A percentile compares a stretch with the other conserved stretches of the same genome.
These are phyloP conservation scores for Argynnis bischoffii DNA, from an alignment of 2,888 invertebrate genomes.

Conservation along the genomic window DNA sequence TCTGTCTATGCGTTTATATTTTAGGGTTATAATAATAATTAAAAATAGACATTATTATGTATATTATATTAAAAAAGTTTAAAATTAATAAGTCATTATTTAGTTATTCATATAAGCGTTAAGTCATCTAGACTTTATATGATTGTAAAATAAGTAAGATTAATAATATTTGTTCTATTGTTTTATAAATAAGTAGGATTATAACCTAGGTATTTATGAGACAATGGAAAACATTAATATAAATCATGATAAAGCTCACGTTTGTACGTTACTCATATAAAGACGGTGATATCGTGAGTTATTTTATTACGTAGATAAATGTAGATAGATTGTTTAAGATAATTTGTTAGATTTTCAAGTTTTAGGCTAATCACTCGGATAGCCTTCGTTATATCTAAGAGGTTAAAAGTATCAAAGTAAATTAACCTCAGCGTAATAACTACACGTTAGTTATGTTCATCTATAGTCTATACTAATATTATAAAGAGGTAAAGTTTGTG, in stretches of 20 bases:
- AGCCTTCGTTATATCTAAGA: constrained; percentile 51
- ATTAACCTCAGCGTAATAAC: constrained; percentile 30
- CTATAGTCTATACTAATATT: background rate
- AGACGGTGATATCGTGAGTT: constrained; percentile 30
- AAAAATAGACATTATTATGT: too few species aligned
- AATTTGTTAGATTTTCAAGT: constrained; percentile 40
- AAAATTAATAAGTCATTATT: too few species aligned
- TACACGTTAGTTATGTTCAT: constrained; percentile 17
- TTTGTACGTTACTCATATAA: constrained; percentile 26
- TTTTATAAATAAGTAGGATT: background rate
- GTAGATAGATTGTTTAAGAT: constrained; percentile 23
- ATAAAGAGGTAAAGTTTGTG: too few species aligned
- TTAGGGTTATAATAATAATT: too few species aligned
- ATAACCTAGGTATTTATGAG: too few species aligned
- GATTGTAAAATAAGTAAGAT: too few species aligned
- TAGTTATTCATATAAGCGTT: too few species aligned
- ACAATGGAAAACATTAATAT: too few species aligned
- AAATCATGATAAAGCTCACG: constrained; percentile 1
- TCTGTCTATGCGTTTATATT: too few species aligned
- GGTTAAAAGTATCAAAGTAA: constrained; percentile 42
- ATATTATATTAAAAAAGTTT: too few species aligned
- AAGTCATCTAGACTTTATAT: too few species aligned
- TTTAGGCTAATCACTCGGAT: constrained; percentile 53
- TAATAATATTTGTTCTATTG: too few species aligned
- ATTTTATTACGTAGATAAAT: constrained; percentile 26